phyloP scores from a whole-genome alignment of 2,113 vertebrate species.

The Hemicordylus capensis region DNA sequence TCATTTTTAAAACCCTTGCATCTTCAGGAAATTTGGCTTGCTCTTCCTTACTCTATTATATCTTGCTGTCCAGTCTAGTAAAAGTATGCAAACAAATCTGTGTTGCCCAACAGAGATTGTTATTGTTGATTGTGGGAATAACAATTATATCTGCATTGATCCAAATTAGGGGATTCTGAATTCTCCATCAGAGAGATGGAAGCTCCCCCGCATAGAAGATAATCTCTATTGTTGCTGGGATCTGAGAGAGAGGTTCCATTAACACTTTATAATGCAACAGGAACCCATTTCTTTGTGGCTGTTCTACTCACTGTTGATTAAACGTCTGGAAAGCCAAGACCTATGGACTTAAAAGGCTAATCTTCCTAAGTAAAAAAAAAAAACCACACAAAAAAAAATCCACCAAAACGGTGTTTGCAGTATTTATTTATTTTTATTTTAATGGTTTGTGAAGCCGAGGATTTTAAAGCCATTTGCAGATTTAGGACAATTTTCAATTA shows the following conservation, averaged over 20 bases:
- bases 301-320: constrained; percentile 29
- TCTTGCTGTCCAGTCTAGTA: constrained; percentile 1
- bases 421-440: not conserved
- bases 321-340: constrained; percentile 28
- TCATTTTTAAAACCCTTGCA: not conserved
- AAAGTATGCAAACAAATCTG: not conserved
- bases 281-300: constrained; percentile 35
- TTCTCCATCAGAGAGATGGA: constrained; percentile 2
- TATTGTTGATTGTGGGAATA: constrained; percentile 16
- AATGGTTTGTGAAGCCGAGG: constrained; percentile 25
- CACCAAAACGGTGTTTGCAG: not conserved
- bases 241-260: not conserved
- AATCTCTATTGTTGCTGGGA: constrained; percentile 15
- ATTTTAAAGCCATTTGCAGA: constrained; percentile 35
- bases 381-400: no score
- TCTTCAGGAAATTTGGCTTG: not conserved
- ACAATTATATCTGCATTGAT: not conserved
- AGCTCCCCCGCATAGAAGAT: not conserved
- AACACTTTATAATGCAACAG: constrained; percentile 9
- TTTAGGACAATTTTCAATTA: constrained; percentile 36
- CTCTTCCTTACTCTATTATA: not conserved
- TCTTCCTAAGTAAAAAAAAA: constrained; percentile 46
- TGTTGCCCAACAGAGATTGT: not conserved
- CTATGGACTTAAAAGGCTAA: constrained; percentile 29
- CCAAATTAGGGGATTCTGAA: constrained; percentile 19